Evolutionary conservation across 2,113 vertebrate genomes (phyloP).

Genomic region (Datnioides undecimradiatus): DNA sequence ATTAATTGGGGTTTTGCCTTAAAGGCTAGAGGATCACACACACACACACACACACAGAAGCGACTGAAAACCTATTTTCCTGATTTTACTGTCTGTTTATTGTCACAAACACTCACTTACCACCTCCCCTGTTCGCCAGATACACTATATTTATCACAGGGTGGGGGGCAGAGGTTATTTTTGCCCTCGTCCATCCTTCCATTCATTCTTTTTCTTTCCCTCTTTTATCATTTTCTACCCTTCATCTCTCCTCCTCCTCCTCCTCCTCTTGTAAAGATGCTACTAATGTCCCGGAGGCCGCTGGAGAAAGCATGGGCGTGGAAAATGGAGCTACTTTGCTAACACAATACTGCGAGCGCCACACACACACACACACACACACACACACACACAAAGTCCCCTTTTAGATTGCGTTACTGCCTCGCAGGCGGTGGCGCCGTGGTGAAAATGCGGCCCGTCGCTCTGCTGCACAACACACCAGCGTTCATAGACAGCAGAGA

Average conservation of each 20-base stretch:
- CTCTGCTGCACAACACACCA: constrained; percentile 7
- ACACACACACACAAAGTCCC: constrained; percentile 20
- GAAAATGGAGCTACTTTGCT: constrained; percentile 59
- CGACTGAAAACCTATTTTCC: not conserved
- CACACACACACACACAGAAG: not conserved
- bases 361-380: constrained; percentile 43
- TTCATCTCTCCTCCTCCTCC: not conserved
- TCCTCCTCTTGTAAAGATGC: constrained; percentile 49
- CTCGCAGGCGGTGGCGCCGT: not conserved
- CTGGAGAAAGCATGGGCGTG: constrained; percentile 43
- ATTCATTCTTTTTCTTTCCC: not conserved
- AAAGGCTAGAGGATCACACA: constrained; percentile 2
- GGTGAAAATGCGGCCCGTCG: not conserved
- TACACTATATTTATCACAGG: constrained; percentile 18
- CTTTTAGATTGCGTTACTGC: constrained; percentile 36
- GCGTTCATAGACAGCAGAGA: constrained; percentile 25
- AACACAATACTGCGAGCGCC: constrained; percentile 48
- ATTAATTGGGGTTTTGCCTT: constrained; percentile 35
- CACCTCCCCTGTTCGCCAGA: not conserved
- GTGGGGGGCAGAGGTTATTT: constrained; percentile 7
- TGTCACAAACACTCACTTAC: not conserved
- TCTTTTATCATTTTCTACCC: not conserved
- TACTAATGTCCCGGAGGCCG: constrained; percentile 45
- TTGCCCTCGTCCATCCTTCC: not conserved
- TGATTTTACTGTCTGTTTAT: not conserved